Percentiles rank a stretch among this genome's conserved stretches.
phyloP scores from a whole-genome alignment of 2,797 vertebrate species.

The Chloroceryle inda region DNA sequence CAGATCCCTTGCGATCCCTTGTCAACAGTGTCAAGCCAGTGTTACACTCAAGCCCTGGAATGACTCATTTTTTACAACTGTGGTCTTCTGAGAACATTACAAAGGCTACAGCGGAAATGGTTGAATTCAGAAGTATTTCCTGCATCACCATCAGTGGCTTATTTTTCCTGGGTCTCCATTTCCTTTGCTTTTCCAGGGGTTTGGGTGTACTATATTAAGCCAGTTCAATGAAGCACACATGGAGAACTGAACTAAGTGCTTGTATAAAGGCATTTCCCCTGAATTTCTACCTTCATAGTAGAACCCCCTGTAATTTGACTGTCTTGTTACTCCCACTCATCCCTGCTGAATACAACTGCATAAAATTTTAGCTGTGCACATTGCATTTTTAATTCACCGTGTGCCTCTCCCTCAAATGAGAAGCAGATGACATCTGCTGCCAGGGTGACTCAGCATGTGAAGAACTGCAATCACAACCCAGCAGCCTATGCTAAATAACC shows the following conservation, averaged over 20 bases:
- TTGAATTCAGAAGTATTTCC: slow-evolving; percentile 60
- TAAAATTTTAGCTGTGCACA: slow-evolving; percentile 52
- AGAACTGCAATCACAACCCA: not conserved
- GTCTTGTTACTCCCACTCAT: slow-evolving; percentile 70
- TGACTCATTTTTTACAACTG: slow-evolving; percentile 59
- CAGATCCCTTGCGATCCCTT: not conserved
- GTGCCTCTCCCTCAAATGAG: slow-evolving; percentile 15
- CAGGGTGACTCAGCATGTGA: slow-evolving; percentile 64
- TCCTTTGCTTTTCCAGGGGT: slow-evolving; percentile 41
- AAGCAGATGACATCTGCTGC: slow-evolving; percentile 62
- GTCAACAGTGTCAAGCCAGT: slow-evolving; percentile 12
- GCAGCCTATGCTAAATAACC: slow-evolving; percentile 6
- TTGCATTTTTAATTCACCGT: slow-evolving; percentile 47
- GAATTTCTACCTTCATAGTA: slow-evolving; percentile 45
- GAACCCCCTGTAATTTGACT: slow-evolving; percentile 67
- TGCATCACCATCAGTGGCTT: slow-evolving; percentile 17
- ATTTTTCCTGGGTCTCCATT: slow-evolving; percentile 58
- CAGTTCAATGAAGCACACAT: slow-evolving; percentile 13
- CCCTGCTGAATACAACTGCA: slow-evolving; percentile 52
- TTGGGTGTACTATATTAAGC: slow-evolving; percentile 72
- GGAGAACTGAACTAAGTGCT: slow-evolving; percentile 36
- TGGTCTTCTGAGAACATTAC: slow-evolving; percentile 54
- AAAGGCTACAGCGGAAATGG: slow-evolving; percentile 51
- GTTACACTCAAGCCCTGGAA: slow-evolving; percentile 3
- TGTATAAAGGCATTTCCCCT: slow-evolving; percentile 21